A percentile compares a stretch with the other conserved stretches of the same genome.
Conservation (phyloP, 2,888 invertebrate genomes). For the Timema podura region DNA sequence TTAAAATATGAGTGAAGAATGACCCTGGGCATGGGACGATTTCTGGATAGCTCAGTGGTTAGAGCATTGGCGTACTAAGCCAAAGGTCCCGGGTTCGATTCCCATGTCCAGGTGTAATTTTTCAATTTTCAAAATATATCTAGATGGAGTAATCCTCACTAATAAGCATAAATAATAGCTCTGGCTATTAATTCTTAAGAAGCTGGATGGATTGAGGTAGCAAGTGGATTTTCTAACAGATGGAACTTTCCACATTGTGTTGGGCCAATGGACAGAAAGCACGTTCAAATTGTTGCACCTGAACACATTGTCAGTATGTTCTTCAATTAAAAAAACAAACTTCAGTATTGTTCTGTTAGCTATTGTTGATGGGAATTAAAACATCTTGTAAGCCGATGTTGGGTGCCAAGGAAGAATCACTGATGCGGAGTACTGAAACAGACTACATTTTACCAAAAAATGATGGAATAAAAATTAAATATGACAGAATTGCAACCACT, state of each 20-base stretch:
- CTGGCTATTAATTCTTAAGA: too few species aligned
- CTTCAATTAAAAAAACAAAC: conserved; percentile 37
- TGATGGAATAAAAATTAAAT: conserved; percentile 28
- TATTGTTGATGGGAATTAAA: conserved; percentile 36
- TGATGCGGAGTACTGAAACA: conserved; percentile 37
- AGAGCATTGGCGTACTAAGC: too few species aligned
- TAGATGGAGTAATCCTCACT: too few species aligned
- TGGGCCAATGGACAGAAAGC: conserved; percentile 38
- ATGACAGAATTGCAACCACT: conserved; percentile 31
- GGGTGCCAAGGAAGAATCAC: conserved; percentile 36
- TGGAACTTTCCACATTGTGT: conserved; percentile 38
- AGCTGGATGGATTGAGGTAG: background rate
- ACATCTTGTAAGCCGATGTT: conserved; percentile 36
- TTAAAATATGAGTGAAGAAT: too few species aligned
- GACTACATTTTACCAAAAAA: conserved; percentile 31
- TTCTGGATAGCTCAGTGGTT: too few species aligned
- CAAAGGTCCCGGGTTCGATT: too few species aligned
- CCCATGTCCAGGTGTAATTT: too few species aligned
- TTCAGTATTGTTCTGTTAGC: conserved; percentile 38
- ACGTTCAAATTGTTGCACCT: conserved; percentile 36
- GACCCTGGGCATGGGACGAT: too few species aligned
- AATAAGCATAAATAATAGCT: too few species aligned
- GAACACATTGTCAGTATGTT: conserved; percentile 36
- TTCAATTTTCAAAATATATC: too few species aligned
- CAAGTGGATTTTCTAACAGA: conserved; percentile 18